Evolutionary conservation across 2,888 invertebrate genomes (phyloP).

Genomic region (Uropetala carovei): DNA sequence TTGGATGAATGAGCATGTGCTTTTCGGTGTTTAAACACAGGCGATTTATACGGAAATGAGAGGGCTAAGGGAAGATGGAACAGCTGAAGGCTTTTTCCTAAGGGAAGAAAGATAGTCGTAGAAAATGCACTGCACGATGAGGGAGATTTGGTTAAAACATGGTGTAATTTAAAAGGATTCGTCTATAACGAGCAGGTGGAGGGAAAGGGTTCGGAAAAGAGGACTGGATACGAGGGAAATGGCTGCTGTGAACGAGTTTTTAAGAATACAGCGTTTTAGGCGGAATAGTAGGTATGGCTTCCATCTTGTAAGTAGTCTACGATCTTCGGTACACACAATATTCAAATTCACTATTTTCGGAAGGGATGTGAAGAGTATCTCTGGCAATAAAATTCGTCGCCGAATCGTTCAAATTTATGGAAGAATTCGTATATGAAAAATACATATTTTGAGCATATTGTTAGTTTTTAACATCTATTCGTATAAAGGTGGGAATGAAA

Average conservation of each 20-base stretch:
- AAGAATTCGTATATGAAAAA: too few relatives aligned
- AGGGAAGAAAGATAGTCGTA: background rate
- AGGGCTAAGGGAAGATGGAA: background rate
- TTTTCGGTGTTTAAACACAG: slow-evolving; percentile 29
- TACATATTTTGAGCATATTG: too few relatives aligned
- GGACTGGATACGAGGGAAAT: background rate
- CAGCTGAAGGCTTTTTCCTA: background rate
- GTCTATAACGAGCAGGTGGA: background rate
- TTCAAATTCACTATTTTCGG: too few relatives aligned
- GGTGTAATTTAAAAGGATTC: background rate
- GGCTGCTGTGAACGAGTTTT: background rate
- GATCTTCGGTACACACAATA: too few relatives aligned
- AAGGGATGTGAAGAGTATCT: too few relatives aligned
- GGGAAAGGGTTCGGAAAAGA: too few relatives aligned
- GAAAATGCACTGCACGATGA: background rate
- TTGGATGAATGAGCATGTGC: background rate
- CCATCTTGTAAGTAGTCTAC: too few relatives aligned
- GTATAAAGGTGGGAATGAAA: too few relatives aligned
- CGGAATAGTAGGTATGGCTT: background rate
- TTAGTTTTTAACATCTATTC: too few relatives aligned
- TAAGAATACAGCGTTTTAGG: background rate
- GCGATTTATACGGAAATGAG: slow-evolving; percentile 27
- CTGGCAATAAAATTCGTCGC: too few relatives aligned
- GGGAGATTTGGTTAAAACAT: background rate
- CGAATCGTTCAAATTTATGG: too few relatives aligned